These are phyloP conservation scores for Vultur gryphus DNA, from an alignment of 2,797 vertebrate species.

Conservation along the genomic window DNA sequence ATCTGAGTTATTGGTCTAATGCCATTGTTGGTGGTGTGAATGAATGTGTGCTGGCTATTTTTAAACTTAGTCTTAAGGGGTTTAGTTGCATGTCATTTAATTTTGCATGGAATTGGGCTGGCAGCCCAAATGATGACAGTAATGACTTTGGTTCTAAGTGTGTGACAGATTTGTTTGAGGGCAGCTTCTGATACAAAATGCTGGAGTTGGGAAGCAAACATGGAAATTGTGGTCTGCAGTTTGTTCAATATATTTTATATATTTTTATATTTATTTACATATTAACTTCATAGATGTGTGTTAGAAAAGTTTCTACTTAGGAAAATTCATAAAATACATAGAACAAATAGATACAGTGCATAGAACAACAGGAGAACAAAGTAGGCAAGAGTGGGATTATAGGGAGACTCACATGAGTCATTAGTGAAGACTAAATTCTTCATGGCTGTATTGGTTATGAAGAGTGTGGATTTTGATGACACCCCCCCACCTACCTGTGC, in stretches of 20 bases:
- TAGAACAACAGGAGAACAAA: not conserved
- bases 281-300: not conserved
- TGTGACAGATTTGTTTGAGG: not conserved
- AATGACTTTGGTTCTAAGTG: not conserved
- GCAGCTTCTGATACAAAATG: not conserved
- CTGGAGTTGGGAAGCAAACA: not conserved
- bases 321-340: not conserved
- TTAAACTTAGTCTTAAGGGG: not conserved
- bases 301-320: not conserved
- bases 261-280: not conserved
- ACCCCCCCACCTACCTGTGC: too few species aligned
- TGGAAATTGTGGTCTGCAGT: not conserved
- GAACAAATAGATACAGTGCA: not conserved
- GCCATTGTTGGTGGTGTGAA: not conserved
- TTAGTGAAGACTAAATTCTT: not conserved
- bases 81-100: not conserved
- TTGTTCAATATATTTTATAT: not conserved
- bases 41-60: not conserved
- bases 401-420: not conserved
- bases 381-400: not conserved
- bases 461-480: not conserved
- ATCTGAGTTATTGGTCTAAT: not conserved
- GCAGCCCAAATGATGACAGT: not conserved
- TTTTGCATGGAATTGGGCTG: not conserved
- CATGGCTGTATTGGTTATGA: not conserved